Evolutionary conservation across 1,140 invertebrate genomes (phyloP).

Genomic region (Lucilia cuprina): DNA sequence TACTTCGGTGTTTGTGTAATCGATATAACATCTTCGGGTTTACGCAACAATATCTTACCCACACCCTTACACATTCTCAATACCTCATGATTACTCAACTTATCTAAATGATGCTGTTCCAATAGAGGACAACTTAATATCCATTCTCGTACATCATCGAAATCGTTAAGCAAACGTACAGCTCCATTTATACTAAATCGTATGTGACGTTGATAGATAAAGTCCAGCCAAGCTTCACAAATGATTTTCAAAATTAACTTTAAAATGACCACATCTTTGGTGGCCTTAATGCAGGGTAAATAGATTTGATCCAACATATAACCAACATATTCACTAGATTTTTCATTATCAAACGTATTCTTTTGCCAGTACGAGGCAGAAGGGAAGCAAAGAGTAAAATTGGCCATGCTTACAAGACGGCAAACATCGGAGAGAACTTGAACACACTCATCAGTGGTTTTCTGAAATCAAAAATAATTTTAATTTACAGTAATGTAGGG

Average conservation of each 20-base stretch:
- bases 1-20: conserved; percentile 57
- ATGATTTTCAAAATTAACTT: conserved; percentile 81
- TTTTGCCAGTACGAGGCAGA: conserved; percentile 69
- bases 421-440: conserved; percentile 74
- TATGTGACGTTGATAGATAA: conserved; percentile 80
- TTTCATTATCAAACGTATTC: conserved; percentile 50
- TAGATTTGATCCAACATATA: conserved; percentile 71
- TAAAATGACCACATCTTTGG: conserved; percentile 73
- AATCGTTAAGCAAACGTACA: conserved; percentile 75
- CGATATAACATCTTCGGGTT: conserved; percentile 71
- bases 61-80: conserved; percentile 81
- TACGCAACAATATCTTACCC: conserved; percentile 74
- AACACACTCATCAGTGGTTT: conserved; percentile 73
- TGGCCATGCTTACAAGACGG: conserved; percentile 74
- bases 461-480: conserved; percentile 62
- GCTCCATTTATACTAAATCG: conserved; percentile 70
- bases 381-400: conserved; percentile 80
- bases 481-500: not conserved
- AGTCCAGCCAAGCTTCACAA: conserved; percentile 84
- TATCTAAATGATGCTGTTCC: conserved; percentile 66
- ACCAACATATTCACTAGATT: conserved; percentile 56
- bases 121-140: conserved; percentile 67
- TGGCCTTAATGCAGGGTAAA: conserved; percentile 75
- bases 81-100: conserved; percentile 78
- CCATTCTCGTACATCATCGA: conserved; percentile 77